A percentile compares a stretch with the other conserved stretches of the same genome.
phyloP scores from a whole-genome alignment of 1,140 invertebrate genomes.

The Akabosia matsudoensis region DNA sequence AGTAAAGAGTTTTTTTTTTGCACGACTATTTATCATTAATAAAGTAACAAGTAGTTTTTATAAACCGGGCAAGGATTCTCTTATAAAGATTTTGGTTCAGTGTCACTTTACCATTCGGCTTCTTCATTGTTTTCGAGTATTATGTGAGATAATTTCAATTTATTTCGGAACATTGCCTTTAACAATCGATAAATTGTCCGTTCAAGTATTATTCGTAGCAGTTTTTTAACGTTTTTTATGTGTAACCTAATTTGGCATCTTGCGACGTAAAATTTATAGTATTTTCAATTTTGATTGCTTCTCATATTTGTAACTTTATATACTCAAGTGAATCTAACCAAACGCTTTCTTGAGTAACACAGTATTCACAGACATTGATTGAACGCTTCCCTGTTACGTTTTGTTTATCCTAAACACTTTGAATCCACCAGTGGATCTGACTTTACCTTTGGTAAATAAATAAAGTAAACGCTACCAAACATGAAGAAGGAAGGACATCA shows the following conservation, averaged over 20 bases:
- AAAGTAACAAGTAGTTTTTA: neutral
- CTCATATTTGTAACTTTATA: neutral
- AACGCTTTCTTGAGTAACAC: neutral
- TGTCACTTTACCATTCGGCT: too few relatives aligned
- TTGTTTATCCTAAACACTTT: neutral
- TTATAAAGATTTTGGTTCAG: too few relatives aligned
- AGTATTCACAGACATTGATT: slow-evolving; percentile 15
- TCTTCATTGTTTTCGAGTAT: too few relatives aligned
- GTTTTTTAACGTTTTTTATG: too few relatives aligned
- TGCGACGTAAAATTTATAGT: too few relatives aligned
- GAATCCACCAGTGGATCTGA: neutral
- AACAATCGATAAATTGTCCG: too few relatives aligned
- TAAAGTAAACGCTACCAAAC: neutral
- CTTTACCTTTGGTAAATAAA: too few relatives aligned
- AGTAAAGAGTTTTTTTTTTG: neutral
- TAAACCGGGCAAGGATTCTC: neutral
- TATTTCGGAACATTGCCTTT: too few relatives aligned
- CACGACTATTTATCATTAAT: neutral
- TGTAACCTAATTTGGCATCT: too few relatives aligned
- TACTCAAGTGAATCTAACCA: neutral
- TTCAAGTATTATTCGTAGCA: too few relatives aligned
- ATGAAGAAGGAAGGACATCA: too few relatives aligned
- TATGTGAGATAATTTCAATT: too few relatives aligned
- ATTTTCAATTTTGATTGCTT: neutral
- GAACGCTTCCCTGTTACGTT: slow-evolving; percentile 3